Evolutionary conservation across 2,113 vertebrate species (phyloP), one percentile per base, ranked within the genome.

Genomic region (Tursiops truncatus): DNA sequence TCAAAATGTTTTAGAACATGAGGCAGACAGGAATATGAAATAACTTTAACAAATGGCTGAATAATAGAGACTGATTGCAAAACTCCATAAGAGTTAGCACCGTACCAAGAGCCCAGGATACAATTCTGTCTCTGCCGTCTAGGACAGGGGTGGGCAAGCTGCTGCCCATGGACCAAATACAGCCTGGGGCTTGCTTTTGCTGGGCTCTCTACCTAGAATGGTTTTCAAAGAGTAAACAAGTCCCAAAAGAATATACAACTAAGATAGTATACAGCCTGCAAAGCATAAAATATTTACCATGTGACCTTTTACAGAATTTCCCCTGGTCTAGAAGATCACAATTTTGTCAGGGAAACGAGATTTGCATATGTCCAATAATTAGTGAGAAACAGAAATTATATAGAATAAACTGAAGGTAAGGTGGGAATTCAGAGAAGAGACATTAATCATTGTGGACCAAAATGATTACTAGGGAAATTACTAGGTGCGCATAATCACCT

Each of bases 1-100:
- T 89, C 63, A 80, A 44, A 94, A 81, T 92, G 10, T 84, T 92
- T 92, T 85, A 15, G 65, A 89, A 89, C 60, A 79, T 63, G 68
- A 83, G 26, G 26, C 44, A 89, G 70, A 70, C 76, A 2, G 25
- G 36, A 91, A 62, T 70, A 93, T 71, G 14, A 50, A 36, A 93
- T 70, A 23, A 83, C 47, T 70, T 94, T 89, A 80, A 63, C 26
- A 81, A 81, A 89, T 6, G 56, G 73, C 4, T 74, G 36, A 84
- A 68, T 67, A 62, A 80, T 79, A 44, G 53, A 36, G 44, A 53
- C 8, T 26, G 53, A 50, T 36, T 50, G 47, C 11, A 82, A 89
- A 68, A 25, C 41, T 76, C 47, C 11, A 9, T 60, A n/a, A 89
- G 1, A 26, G 21, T 33, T 56, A 87, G n/a, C 53, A 83, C 5